Conservation (phyloP, 2,113 vertebrate genomes). For the Seriola dumerili region DNA sequence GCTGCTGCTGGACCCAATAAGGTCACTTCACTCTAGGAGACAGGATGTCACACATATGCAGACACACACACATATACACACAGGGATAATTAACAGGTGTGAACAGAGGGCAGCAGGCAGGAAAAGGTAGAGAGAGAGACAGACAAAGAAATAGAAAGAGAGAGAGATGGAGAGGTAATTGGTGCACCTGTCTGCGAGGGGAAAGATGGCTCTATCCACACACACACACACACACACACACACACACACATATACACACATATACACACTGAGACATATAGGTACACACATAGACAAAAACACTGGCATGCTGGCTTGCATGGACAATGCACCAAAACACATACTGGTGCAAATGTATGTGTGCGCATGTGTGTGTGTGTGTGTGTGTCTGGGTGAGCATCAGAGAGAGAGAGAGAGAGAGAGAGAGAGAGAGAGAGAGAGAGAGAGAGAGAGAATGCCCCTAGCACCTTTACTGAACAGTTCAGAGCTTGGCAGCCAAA, state of each 20-base stretch:
- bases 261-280: slow-evolving; percentile 1
- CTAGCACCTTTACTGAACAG: slow-evolving; percentile 24
- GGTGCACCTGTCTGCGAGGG: slow-evolving; percentile 70
- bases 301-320: slow-evolving; percentile 10
- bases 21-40: slow-evolving; percentile 49
- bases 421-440: neutral
- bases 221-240: slow-evolving; percentile 15
- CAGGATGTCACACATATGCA: slow-evolving; percentile 47
- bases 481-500: slow-evolving; percentile 24
- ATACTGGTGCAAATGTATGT: neutral
- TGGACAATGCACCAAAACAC: neutral
- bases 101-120: slow-evolving; percentile 67
- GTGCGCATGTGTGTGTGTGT: neutral
- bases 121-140: slow-evolving; percentile 27
- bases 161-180: slow-evolving; percentile 71
- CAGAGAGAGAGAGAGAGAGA: neutral
- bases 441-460: slow-evolving; percentile 9
- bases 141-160: slow-evolving; percentile 28
- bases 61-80: slow-evolving; percentile 18
- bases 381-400: neutral
- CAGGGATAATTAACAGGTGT: slow-evolving; percentile 75
- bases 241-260: slow-evolving; percentile 15
- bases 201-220: slow-evolving; percentile 63
- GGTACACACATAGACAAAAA: slow-evolving; percentile 12
- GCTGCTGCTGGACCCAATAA: slow-evolving; percentile 50